Evolutionary conservation across 1,140 invertebrate genomes (phyloP), one percentile per base, ranked within the genome.

Genomic region (Drosophila simulans): DNA sequence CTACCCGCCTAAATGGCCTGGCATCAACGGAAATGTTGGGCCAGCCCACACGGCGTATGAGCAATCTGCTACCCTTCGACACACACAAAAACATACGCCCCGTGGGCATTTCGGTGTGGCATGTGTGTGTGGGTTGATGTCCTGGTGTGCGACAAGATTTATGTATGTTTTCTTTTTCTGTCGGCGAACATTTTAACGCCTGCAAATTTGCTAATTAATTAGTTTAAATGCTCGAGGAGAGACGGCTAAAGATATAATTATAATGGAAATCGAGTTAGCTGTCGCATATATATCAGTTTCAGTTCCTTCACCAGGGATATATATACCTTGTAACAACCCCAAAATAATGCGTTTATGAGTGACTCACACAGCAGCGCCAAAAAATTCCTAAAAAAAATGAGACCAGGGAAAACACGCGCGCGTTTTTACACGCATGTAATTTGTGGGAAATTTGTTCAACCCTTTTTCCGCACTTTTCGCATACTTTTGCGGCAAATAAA

Each of bases 191-290:
- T 88, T 88, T 89, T 60, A 88, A 88, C 83, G 84, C 83, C 83
- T 89, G 71, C 79, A 80, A 88, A 89, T 89, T 83, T 60, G 66
- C 71, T 88, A 88, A 88, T 88, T 88, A 88, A 88, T 88, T 88
- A 72, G 84, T 80, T 85, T 82, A 88, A 86, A 82, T 68, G 53
- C 63, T 57, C 35, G 42, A 53, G 45, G 39, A 56, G 35, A 25
- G 10, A 11, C 13, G 25, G 20, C 42, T n/a, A 10, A 39, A 43
- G 65, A 45, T 39, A 27, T 56, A 68, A 27, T 56, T 70, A 70
- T 70, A 48, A 49, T 34, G 40, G 52, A 69, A 70, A 55, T 69
- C 42, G 35, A 57, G 64, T 40, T 70, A 17, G 35, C 37, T 13
- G 3, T 7, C 13, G 59, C 20, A 37, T 69, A 40, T 57, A 65